Conservation (phyloP, 2,888 invertebrate species). For the Lepas anatifera region DNA sequence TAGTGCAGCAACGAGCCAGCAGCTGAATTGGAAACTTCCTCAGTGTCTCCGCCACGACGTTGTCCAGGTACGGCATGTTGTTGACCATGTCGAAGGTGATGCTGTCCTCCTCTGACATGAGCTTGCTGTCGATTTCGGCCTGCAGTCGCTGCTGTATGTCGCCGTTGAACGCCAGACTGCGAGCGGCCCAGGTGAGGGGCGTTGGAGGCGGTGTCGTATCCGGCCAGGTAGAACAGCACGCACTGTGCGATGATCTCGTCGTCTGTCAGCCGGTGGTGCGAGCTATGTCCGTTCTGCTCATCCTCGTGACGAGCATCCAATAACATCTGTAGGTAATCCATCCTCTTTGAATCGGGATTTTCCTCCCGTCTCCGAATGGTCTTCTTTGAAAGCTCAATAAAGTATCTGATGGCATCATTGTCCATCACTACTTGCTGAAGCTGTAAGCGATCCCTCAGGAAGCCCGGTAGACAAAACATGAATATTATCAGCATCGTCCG, state of each 20-base stretch:
- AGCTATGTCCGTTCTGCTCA: no score
- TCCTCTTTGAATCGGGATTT: no score
- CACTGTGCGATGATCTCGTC: no score
- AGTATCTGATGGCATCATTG: no score
- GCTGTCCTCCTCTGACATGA: slow-evolving; percentile 43
- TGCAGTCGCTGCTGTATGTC: slow-evolving; percentile 40
- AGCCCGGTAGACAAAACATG: no score
- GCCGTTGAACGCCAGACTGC: slow-evolving; percentile 42
- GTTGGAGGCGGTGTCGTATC: slow-evolving; percentile 50
- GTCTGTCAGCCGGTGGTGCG: no score
- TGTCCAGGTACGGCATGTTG: slow-evolving; percentile 44
- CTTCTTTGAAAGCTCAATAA: no score
- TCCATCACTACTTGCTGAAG: no score
- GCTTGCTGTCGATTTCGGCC: slow-evolving; percentile 36
- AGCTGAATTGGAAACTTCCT: slow-evolving; percentile 46
- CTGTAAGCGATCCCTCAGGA: background rate
- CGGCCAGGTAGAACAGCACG: slow-evolving; percentile 49
- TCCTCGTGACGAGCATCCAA: background rate
- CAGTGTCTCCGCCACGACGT: slow-evolving; percentile 45
- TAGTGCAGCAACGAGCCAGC: slow-evolving; percentile 35
- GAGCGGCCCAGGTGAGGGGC: slow-evolving; percentile 45
- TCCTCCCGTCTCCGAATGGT: no score
- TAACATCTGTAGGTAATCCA: background rate
- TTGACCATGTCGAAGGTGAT: no score
- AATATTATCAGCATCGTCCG: no score